Conservation (phyloP, 2,888 invertebrate genomes). For the Notodonta ziczac region DNA sequence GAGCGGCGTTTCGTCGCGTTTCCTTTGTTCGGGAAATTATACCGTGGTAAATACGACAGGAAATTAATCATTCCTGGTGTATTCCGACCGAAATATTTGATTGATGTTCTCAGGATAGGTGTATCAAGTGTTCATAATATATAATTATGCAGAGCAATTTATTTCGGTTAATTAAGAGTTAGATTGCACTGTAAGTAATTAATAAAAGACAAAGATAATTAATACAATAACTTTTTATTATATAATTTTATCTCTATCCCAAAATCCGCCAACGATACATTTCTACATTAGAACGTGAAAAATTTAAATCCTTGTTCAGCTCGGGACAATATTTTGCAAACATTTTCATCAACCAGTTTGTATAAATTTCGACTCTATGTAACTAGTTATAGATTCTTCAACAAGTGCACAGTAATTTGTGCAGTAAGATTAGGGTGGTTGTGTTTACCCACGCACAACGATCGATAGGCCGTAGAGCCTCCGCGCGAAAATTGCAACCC, state of each 20-base stretch:
- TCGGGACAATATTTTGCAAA: constrained; percentile 16
- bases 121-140: neutral
- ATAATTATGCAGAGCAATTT: neutral
- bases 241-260: neutral
- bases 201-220: neutral
- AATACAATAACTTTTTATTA: neutral
- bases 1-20: constrained; percentile 43
- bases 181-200: neutral
- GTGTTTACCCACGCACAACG: constrained; percentile 79
- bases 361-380: constrained; percentile 26
- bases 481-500: constrained; percentile 82
- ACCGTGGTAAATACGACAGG: constrained; percentile 45
- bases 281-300: constrained; percentile 18
- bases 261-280: constrained; percentile 8
- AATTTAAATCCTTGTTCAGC: constrained; percentile 8
- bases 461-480: constrained; percentile 75
- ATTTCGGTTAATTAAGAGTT: no score
- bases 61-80: constrained; percentile 51
- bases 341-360: constrained; percentile 3
- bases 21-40: constrained; percentile 55
- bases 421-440: constrained; percentile 68
- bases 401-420: constrained; percentile 41
- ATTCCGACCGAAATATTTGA: constrained; percentile 3
- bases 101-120: neutral
- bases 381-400: constrained; percentile 16